Percentiles rank a stretch among this genome's conserved stretches.
Conservation (phyloP, 2,888 invertebrate genomes). For the Artemia sinica region DNA sequence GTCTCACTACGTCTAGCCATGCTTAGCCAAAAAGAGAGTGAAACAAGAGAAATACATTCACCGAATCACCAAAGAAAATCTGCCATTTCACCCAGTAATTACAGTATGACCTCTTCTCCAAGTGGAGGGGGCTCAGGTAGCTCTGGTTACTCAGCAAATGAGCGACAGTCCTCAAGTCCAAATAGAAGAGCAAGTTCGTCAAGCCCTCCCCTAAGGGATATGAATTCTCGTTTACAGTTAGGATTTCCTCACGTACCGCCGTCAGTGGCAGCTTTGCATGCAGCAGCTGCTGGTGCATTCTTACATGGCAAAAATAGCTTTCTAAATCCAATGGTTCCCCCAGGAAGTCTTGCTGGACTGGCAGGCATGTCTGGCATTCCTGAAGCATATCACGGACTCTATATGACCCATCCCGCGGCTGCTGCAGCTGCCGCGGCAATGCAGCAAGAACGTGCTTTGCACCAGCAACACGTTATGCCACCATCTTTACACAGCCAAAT, state of each 20-base stretch:
- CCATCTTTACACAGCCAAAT: slow-evolving; percentile 8
- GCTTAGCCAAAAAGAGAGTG: slow-evolving; percentile 14
- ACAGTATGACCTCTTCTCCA: slow-evolving; percentile 12
- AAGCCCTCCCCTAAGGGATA: neutral
- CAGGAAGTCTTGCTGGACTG: slow-evolving; percentile 20
- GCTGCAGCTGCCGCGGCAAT: slow-evolving; percentile 24
- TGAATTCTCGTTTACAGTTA: neutral
- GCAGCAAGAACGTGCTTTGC: slow-evolving; percentile 18
- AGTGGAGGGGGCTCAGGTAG: neutral
- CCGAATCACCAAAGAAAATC: neutral
- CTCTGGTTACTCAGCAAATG: slow-evolving; percentile 3
- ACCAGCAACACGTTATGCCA: slow-evolving; percentile 12
- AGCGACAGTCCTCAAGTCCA: slow-evolving; percentile 12
- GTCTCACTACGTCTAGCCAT: slow-evolving; percentile 8
- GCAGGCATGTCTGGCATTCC: slow-evolving; percentile 20
- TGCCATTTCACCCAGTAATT: neutral
- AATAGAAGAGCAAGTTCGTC: slow-evolving; percentile 6
- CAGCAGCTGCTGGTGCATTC: slow-evolving; percentile 29
- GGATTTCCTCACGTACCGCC: slow-evolving; percentile 4
- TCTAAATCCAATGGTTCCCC: slow-evolving; percentile 18
- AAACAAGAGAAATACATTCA: slow-evolving; percentile 5
- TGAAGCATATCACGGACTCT: slow-evolving; percentile 21
- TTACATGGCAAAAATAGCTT: slow-evolving; percentile 20
- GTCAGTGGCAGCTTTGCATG: slow-evolving; percentile 32
- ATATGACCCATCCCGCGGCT: slow-evolving; percentile 21